Evolutionary conservation across 37 sponge, comb jelly and placozoan genomes (phyloP).

Genomic region (Lycopodina hypogea): DNA sequence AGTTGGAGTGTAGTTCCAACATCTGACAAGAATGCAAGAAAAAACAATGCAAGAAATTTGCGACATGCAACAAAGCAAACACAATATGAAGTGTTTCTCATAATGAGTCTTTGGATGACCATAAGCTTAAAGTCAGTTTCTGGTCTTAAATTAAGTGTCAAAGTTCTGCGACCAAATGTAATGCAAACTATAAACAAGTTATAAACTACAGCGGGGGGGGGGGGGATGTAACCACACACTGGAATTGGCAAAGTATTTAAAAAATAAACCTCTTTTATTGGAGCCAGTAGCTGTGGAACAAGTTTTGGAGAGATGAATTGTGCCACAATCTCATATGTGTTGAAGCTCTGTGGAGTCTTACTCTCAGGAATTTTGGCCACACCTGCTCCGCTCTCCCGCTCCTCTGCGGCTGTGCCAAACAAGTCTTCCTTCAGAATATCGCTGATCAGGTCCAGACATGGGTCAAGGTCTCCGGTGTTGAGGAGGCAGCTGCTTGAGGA

Average conservation of each 20-base stretch:
- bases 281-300: constrained; percentile 52
- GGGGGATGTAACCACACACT: too few relatives aligned
- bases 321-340: constrained; percentile 56
- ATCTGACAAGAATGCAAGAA: constrained; percentile 25
- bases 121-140: too few relatives aligned
- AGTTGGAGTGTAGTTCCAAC: constrained; percentile 24
- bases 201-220: too few relatives aligned
- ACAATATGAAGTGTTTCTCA: not conserved
- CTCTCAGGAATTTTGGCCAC: constrained; percentile 78
- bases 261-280: constrained; percentile 54
- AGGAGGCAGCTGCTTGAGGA: constrained; percentile 34
- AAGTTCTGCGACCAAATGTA: too few relatives aligned
- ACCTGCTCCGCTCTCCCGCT: constrained; percentile 72
- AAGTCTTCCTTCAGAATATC: constrained; percentile 65
- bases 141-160: too few relatives aligned
- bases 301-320: constrained; percentile 63
- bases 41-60: not conserved
- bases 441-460: constrained; percentile 55
- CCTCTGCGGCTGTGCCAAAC: constrained; percentile 83
- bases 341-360: constrained; percentile 60
- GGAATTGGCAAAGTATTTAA: not conserved
- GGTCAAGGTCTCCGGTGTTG: constrained; percentile 75
- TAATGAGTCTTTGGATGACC: too few relatives aligned
- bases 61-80: too few relatives aligned
- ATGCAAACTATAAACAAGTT: too few relatives aligned